These are phyloP conservation scores for Nebria brevicollis DNA, from an alignment of 2,888 invertebrate genomes.

Conservation along the genomic window DNA sequence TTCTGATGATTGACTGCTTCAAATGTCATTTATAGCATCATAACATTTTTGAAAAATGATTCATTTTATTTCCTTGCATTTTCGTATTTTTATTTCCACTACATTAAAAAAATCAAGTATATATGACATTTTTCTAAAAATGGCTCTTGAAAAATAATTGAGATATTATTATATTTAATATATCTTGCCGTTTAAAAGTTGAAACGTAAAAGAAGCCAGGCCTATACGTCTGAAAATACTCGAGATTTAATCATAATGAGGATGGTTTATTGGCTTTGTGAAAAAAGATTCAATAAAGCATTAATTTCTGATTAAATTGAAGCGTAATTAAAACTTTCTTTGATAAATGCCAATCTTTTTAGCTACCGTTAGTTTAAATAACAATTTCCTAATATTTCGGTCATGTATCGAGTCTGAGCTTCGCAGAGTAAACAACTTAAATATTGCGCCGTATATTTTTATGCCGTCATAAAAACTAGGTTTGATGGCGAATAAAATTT, in stretches of 20 bases:
- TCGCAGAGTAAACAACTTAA: background rate
- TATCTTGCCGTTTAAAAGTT: too few relatives aligned
- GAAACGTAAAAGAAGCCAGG: too few relatives aligned
- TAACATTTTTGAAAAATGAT: too few relatives aligned
- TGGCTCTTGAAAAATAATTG: too few relatives aligned
- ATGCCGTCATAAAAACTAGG: background rate
- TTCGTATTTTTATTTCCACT: too few relatives aligned
- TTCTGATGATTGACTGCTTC: too few relatives aligned
- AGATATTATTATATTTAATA: too few relatives aligned
- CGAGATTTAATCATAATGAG: background rate
- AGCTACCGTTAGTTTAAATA: background rate
- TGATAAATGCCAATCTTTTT: background rate
- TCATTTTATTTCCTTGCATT: too few relatives aligned
- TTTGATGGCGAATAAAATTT: background rate
- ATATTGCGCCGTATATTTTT: background rate
- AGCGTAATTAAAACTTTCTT: background rate
- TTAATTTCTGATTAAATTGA: background rate
- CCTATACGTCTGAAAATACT: background rate
- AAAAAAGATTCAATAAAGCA: too few relatives aligned
- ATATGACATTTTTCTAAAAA: too few relatives aligned
- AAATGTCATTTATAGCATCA: too few relatives aligned
- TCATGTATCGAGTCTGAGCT: background rate
- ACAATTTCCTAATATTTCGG: background rate
- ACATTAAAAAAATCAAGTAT: too few relatives aligned
- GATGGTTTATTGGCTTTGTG: background rate